Evolutionary conservation across 1,140 invertebrate species (phyloP), one percentile per base, ranked within the genome.

Genomic region (Papilio glaucus): DNA sequence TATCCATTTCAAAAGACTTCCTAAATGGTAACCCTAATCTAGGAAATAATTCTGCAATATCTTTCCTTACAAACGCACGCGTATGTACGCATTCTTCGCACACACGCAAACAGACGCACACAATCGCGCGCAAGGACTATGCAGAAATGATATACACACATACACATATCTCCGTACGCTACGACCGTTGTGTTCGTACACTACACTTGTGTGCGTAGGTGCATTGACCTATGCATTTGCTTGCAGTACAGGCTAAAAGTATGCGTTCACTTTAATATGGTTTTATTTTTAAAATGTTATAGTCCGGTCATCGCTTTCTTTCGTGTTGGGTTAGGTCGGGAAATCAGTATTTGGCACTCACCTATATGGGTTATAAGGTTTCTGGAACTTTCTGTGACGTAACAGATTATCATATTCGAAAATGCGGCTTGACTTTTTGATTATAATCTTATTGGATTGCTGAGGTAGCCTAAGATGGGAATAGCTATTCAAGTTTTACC

Each of bases 11-110:
- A 69, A 69, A 69, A 69, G 0, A 37, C 26, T 49, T 53, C 42
- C 21, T 69, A 69, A 69, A 69, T 69, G 67, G 67, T 69, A 53
- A 69, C 67, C 67, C 45, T 69, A 53, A 69, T 92, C 90, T 91
- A 91, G 88, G 89, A 91, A 92, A 92, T 92, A 91, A 90, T 90
- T 92, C 85, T 84, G 87, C 90, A 88, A 92, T 91, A 92, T 92
- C 87, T 90, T 85, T 88, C 77, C 81, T 85, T 89, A 81, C 86
- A 79, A 83, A 84, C 82, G 76, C 82, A 77, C 77, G 81, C 82
- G 85, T 87, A 86, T 86, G 82, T 76, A 88, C 88, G 89, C 90
- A 92, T 92, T 92, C 90, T 91, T 91, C 88, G 79, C 90, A 84
- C 75, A 92, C 90, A 92, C 88, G 88, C 90, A 91, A 92, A 92